Conservation (phyloP, 1,140 invertebrate genomes). For the Aphaenogaster rudis region DNA sequence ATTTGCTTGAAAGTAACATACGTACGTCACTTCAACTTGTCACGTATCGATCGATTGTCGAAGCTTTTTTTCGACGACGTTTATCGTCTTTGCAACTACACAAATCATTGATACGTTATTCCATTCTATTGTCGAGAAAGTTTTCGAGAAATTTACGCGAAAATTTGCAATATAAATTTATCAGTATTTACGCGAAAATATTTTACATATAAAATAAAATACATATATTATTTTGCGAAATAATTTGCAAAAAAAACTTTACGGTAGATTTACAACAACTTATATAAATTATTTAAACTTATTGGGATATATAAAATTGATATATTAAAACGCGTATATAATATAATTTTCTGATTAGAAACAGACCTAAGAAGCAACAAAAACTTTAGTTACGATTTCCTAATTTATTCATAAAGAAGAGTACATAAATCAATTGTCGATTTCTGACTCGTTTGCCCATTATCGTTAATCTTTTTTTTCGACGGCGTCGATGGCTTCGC, state of each 20-base stretch:
- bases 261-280: not conserved
- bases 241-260: not conserved
- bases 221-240: not conserved
- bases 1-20: not conserved
- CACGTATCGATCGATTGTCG: conserved; percentile 40
- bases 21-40: conserved; percentile 28
- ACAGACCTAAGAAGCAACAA: not conserved
- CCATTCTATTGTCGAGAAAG: not conserved
- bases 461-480: not conserved
- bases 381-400: not conserved
- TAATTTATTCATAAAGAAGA: not conserved
- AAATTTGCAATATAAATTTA: not conserved
- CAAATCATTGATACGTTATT: not conserved
- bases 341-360: not conserved
- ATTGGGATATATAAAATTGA: not conserved
- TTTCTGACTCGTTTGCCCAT: not conserved
- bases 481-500: not conserved
- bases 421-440: not conserved
- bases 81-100: conserved; percentile 15
- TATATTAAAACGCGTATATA: conserved; percentile 1
- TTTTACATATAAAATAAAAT: not conserved
- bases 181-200: not conserved
- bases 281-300: not conserved
- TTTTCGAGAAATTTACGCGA: not conserved
- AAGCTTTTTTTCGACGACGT: conserved; percentile 8